Percentiles rank a stretch among this genome's conserved stretches.
These are phyloP conservation scores for Oreotrochilus melanogaster DNA, from an alignment of 2,113 vertebrate species.

Conservation along the genomic window DNA sequence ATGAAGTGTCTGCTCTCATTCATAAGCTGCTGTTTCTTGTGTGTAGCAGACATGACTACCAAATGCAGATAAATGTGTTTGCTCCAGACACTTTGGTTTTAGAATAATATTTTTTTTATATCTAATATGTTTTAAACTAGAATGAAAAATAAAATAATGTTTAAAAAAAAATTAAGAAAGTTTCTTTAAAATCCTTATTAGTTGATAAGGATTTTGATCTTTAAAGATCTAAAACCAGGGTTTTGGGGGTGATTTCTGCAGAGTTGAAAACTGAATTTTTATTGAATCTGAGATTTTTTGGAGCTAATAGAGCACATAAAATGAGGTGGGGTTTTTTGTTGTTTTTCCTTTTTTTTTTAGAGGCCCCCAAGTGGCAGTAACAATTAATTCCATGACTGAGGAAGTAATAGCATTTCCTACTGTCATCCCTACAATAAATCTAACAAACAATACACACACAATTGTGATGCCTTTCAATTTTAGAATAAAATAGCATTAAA, in stretches of 20 bases:
- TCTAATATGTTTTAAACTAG: neutral
- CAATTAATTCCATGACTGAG: slow-evolving; percentile 6
- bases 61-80: neutral
- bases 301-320: slow-evolving; percentile 26
- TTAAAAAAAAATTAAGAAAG: neutral
- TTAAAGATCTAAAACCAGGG: neutral
- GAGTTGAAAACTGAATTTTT: neutral
- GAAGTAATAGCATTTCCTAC: neutral
- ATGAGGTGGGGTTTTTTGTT: neutral
- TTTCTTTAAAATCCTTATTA: neutral
- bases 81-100: neutral
- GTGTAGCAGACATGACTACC: neutral
- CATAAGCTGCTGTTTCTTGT: neutral
- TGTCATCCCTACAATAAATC: neutral
- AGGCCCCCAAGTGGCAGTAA: neutral
- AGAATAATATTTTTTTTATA: neutral
- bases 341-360: neutral
- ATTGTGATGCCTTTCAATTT: neutral
- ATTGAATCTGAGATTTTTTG: neutral
- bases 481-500: neutral
- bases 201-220: neutral
- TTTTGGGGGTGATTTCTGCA: neutral
- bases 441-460: neutral
- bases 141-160: neutral
- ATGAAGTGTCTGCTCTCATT: neutral